Evolutionary conservation across 1,140 invertebrate genomes (phyloP).

Genomic region (Pogonomyrmex barbatus): DNA sequence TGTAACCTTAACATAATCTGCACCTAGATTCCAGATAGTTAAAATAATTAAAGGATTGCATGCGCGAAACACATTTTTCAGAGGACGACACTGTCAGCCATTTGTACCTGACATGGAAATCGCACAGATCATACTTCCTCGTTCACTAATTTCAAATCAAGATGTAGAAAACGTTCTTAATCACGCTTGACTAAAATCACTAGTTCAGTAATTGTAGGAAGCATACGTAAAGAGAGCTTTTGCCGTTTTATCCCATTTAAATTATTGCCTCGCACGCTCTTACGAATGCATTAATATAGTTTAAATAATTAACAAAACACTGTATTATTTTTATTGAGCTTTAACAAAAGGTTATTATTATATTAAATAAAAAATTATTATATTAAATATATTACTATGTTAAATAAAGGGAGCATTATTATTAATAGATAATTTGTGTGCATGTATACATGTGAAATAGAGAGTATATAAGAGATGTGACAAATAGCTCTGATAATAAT

Average conservation of each 20-base stretch:
- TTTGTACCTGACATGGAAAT: slow-evolving; percentile 60
- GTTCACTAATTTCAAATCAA: slow-evolving; percentile 53
- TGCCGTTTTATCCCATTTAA: not conserved
- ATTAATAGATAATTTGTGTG: not conserved
- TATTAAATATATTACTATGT: not conserved
- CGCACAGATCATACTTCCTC: slow-evolving; percentile 59
- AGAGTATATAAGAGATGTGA: not conserved
- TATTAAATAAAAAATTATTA: slow-evolving; percentile 10
- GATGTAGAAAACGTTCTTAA: slow-evolving; percentile 39
- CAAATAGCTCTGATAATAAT: not conserved
- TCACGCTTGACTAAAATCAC: slow-evolving; percentile 24
- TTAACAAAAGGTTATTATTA: not conserved
- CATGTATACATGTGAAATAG: not conserved
- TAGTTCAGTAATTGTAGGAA: not conserved
- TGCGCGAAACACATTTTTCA: slow-evolving; percentile 55
- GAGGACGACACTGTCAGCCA: slow-evolving; percentile 45
- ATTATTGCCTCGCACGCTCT: not conserved
- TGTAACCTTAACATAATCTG: slow-evolving; percentile 44
- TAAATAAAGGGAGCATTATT: no score
- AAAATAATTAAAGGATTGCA: slow-evolving; percentile 68
- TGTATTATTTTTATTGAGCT: not conserved
- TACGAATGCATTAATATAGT: not conserved
- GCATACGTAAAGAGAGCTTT: not conserved
- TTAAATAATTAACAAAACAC: not conserved
- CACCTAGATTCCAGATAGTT: slow-evolving; percentile 24